These are phyloP conservation scores for Spea hammondii DNA, from an alignment of 2,797 vertebrate species.

Conservation along the genomic window DNA sequence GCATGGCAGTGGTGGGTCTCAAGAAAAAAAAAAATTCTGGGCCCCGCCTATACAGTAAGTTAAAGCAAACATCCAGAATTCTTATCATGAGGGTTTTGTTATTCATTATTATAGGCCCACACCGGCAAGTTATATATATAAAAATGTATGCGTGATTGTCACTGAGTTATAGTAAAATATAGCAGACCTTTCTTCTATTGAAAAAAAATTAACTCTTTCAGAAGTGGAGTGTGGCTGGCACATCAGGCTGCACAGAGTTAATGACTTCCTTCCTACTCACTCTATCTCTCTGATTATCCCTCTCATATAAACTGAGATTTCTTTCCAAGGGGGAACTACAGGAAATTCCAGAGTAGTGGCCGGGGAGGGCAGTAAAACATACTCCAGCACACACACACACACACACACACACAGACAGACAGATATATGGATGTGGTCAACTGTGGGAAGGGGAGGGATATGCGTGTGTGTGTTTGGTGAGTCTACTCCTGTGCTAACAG, in stretches of 20 bases:
- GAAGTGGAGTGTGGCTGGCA: background rate
- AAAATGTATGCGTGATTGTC: too few species aligned
- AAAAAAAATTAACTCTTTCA: background rate
- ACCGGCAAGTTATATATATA: too few species aligned
- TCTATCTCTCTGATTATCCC: constrained; percentile 27
- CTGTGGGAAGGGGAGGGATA: constrained; percentile 43
- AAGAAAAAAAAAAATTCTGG: too few species aligned
- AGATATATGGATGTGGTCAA: constrained; percentile 45
- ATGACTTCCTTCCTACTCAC: constrained; percentile 14
- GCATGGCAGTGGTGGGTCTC: too few species aligned
- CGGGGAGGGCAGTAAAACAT: constrained; percentile 46
- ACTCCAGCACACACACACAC: background rate
- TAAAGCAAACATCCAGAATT: too few species aligned
- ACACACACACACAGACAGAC: constrained; percentile 14
- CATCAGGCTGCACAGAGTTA: background rate
- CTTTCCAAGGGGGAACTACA: constrained; percentile 48
- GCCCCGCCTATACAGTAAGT: too few species aligned
- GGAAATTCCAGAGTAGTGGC: constrained; percentile 48
- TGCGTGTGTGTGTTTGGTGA: constrained; percentile 46
- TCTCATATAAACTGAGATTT: constrained; percentile 23
- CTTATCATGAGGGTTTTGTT: too few species aligned
- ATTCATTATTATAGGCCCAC: too few species aligned
- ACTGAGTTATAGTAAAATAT: too few species aligned
- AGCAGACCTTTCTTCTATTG: too few species aligned
- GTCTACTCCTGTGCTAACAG: constrained; percentile 37